Evolutionary conservation across 2,888 invertebrate genomes (phyloP).

Genomic region (Prenolepis imparis): DNA sequence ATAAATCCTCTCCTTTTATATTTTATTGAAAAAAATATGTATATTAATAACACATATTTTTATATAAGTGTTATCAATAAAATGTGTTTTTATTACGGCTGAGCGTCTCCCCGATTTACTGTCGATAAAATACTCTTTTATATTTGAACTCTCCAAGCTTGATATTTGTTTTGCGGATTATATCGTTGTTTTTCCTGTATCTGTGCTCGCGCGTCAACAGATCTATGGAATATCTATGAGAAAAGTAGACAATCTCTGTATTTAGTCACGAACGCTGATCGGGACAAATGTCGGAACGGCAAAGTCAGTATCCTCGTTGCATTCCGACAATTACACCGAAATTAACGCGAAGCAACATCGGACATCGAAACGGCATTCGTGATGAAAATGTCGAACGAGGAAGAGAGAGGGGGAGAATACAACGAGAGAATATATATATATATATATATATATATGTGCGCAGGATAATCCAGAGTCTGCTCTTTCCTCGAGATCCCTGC

Average conservation of each 20-base stretch:
- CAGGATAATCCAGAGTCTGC: slow-evolving; percentile 50
- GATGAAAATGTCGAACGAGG: slow-evolving; percentile 36
- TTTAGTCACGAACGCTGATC: neutral
- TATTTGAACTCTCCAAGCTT: neutral
- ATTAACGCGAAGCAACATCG: slow-evolving; percentile 25
- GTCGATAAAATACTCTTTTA: neutral
- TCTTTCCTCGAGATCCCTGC: slow-evolving; percentile 66
- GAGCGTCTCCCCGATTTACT: neutral
- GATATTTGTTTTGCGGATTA: neutral
- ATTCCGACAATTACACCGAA: slow-evolving; percentile 18
- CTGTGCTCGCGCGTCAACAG: neutral
- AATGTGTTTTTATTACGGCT: slow-evolving; percentile 8
- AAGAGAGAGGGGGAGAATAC: neutral
- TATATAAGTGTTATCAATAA: neutral
- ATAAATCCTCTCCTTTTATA: neutral
- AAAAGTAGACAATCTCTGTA: neutral
- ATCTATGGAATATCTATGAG: neutral
- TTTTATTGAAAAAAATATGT: neutral
- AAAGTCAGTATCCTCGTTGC: neutral
- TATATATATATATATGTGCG: neutral
- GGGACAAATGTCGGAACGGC: neutral
- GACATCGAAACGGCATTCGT: neutral
- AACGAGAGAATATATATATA: neutral
- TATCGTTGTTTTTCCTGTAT: neutral
- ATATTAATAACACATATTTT: neutral